Base-by-base conservation (phyloP, 64 coral and sea anemone genomes). In the Anthopleura sola region DNA sequence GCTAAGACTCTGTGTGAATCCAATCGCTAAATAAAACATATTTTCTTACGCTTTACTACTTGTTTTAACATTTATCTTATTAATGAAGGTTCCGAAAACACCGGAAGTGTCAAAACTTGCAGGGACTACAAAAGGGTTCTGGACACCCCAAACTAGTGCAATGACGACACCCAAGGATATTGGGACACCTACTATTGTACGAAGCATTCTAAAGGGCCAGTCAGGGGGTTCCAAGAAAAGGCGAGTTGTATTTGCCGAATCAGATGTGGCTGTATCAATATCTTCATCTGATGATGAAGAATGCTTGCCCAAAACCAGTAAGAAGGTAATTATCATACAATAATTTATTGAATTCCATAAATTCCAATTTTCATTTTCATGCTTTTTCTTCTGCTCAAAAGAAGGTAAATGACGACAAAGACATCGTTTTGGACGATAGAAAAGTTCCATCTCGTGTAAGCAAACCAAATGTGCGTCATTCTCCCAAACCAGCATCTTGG, bases 401-500 rank as follows among this genome's bases (percentile, higher is more conserved):
- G 23, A 71, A 71, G 66, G 29, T 34, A 13, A 71, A 1, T 71
- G 66, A 71, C 31, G 29, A 71, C 31, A 71, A 71, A 71, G 23
- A 71, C 15, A 29, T n/a, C 1, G 13, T 34, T 29, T 4, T 46
- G 21, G 78, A 53, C 13, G 78, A 81, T 18, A 71, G 66, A 34
- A 71, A 71, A 39, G 49, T 86, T 49, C 90, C 90, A 17, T 86
- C 94, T 44, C 78, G 60, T 60, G 54, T 81, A 36, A 85, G 81
- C 17, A 87, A 86, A 49, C 90, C 86, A 21, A 95, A 95, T 69
- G 86, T 95, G 32, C 78, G 94, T 62, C 87, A 92, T 29, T 95
- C 94, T 84, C 94, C 94, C 32, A 95, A 95, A 62, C 94, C 94
- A 77, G 64, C 86, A 64, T 76, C 77, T 49, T 95, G 90, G 94